Evolutionary conservation across 2,888 invertebrate species (phyloP), one percentile per base, ranked within the genome.

Genomic region (Drosophila subquinaria): DNA sequence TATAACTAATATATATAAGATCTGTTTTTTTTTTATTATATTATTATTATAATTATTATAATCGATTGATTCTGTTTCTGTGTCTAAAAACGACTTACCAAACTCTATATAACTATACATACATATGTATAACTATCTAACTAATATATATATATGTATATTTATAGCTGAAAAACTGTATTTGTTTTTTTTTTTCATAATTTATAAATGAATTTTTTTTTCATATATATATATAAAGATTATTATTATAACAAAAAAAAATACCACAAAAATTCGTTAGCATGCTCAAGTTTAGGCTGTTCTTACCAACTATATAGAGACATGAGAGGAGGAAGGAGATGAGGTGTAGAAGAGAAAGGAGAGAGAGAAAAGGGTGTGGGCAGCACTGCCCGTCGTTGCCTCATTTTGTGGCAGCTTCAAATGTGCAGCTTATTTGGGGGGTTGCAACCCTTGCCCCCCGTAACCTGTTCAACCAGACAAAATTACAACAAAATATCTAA

Each of bases 131-230:
- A 85, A 73, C 33, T 35, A 76, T 51, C 20, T 35, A 52, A 36
- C 23, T 47, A 50, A 63, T 66, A 33, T 66, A 17, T 66, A 17
- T 17, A 62, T 69, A 72, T 73, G 61, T 66, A 63, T 64, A 74
- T 64, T 74, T 74, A 85, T 82, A 82, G 88, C 89, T 79, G 85
- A 85, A 88, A 69, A 76, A 82, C 88, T 82, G 74, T 76, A 48
- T 56, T 23, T 23, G 23, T 23, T 23, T 69, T 82, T 84, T 84
- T 87, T 89, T 85, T 89, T 84, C 82, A 74, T 88, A 76, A 89
- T 79, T 82, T 85, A 85, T 76, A 85, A 72, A 82, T 66, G 35
- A 69, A 51, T 73, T 83, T 87, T 83, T 83, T 86, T 84, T 82
- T n/a, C 77, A 50, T 62, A 76, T 66, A 62, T 45, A 64, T 42